These are phyloP conservation scores for Ageneiosus marmoratus DNA, from an alignment of 2,113 vertebrate genomes.

Conservation along the genomic window DNA sequence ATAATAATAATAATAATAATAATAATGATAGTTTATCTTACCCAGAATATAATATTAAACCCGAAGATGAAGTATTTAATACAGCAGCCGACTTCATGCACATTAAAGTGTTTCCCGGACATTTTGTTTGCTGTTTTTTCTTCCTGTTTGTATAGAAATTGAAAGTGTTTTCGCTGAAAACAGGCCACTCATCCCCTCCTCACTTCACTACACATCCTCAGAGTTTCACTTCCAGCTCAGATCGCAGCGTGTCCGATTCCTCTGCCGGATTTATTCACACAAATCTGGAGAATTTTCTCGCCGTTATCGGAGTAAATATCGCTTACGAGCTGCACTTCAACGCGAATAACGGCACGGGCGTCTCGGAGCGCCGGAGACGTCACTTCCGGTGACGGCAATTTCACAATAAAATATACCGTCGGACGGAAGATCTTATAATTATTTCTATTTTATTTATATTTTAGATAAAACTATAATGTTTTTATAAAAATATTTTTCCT, in stretches of 20 bases:
- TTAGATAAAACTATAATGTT: too few relatives aligned
- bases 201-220: background rate
- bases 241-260: background rate
- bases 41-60: slow-evolving; percentile 99
- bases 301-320: background rate
- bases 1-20: slow-evolving; percentile 1
- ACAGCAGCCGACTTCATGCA: slow-evolving; percentile 98
- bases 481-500: too few relatives aligned
- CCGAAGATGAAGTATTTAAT: slow-evolving; percentile 99
- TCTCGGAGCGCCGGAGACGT: background rate
- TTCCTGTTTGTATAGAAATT: background rate
- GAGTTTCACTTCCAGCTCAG: background rate
- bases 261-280: background rate
- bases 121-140: slow-evolving; percentile 66
- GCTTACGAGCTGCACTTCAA: background rate
- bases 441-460: too few relatives aligned
- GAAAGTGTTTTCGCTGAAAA: background rate
- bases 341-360: slow-evolving; percentile 24
- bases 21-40: slow-evolving; percentile 69
- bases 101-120: slow-evolving; percentile 97
- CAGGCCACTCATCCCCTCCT: background rate
- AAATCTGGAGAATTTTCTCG: background rate
- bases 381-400: background rate
- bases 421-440: too few relatives aligned
- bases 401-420: slow-evolving; percentile 20